These are phyloP conservation scores for Oreortyx pictus DNA, from an alignment of 2,797 vertebrate species.

Conservation along the genomic window DNA sequence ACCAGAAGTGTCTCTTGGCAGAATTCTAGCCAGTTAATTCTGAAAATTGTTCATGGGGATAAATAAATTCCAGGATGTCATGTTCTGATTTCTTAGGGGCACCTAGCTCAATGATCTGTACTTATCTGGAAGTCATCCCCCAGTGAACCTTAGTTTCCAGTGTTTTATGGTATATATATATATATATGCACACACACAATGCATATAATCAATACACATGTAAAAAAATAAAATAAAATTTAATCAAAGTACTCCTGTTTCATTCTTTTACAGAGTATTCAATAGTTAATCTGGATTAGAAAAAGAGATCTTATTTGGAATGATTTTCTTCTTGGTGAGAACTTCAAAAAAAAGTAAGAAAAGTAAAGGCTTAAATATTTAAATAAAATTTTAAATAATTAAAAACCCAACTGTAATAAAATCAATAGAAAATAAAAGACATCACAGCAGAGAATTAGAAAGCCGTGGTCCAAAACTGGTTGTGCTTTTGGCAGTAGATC, in stretches of 20 bases:
- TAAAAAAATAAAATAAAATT: background rate
- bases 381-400: background rate
- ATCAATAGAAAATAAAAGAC: background rate
- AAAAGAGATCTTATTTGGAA: background rate
- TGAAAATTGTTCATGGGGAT: background rate
- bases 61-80: background rate
- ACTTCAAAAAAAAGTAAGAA: background rate
- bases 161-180: background rate
- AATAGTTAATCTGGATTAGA: background rate
- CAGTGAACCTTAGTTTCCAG: background rate
- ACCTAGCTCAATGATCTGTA: background rate
- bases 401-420: background rate
- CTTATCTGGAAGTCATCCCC: background rate
- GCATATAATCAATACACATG: background rate
- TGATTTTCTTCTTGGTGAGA: background rate
- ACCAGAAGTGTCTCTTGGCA: background rate
- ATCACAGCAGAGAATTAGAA: background rate
- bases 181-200: background rate
- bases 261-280: background rate
- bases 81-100: background rate
- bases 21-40: background rate
- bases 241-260: background rate
- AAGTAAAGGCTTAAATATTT: background rate
- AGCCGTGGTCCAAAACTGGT: background rate
- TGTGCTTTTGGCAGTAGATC: background rate